A percentile compares a stretch with the other conserved stretches of the same genome.
Conservation (phyloP, 2,888 invertebrate species). For the Drosophila pseudotakahashii region DNA sequence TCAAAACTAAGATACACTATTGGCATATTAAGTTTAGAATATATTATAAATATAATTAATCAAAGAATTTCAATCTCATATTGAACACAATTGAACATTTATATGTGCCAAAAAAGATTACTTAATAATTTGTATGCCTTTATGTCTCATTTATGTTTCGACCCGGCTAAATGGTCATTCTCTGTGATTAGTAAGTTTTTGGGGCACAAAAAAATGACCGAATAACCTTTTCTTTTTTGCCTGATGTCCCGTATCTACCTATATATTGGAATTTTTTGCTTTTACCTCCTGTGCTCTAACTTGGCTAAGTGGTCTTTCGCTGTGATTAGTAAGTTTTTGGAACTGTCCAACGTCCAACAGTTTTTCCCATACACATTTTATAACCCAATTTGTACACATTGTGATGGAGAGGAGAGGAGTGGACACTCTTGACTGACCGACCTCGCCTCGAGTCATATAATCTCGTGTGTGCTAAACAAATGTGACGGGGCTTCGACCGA, state of each 20-base stretch:
- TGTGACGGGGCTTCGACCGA: conserved; percentile 10
- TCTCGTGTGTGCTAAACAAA: conserved; percentile 20
- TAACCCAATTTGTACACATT: conserved; percentile 1
- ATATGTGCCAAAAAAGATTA: neutral
- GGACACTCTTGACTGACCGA: neutral
- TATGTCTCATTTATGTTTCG: no score
- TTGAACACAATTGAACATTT: neutral
- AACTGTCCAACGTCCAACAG: neutral
- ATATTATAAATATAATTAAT: no score
- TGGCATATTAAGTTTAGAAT: no score
- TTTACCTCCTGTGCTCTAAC: neutral
- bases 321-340: conserved; percentile 4
- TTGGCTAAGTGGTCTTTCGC: neutral
- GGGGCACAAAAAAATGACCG: no score
- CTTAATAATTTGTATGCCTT: neutral
- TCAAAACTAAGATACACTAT: no score
- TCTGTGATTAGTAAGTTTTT: no score
- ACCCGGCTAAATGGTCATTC: no score
- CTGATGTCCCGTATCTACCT: neutral
- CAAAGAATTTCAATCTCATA: neutral
- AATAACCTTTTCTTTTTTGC: no score
- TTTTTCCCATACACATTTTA: neutral
- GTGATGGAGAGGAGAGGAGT: neutral
- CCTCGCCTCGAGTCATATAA: conserved; percentile 3
- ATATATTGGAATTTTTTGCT: neutral